Evolutionary conservation across 2,888 invertebrate genomes (phyloP).

Genomic region (Hydriomena furcata): DNA sequence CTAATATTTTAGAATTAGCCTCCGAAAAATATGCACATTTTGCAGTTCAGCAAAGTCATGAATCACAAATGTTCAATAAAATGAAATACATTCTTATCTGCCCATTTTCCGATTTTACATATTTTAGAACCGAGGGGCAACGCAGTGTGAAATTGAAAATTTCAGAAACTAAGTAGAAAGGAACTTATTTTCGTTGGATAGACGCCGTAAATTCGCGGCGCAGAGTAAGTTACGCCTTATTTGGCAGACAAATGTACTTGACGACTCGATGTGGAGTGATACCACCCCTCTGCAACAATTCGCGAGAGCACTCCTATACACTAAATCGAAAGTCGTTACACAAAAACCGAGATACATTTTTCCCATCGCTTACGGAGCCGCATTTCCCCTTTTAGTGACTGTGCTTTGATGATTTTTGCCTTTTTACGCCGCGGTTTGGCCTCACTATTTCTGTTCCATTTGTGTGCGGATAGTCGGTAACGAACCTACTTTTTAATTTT

Average conservation of each 20-base stretch:
- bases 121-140: slow-evolving; percentile 45
- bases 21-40: background rate
- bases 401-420: slow-evolving; percentile 61
- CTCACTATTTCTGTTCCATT: slow-evolving; percentile 30
- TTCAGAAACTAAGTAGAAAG: slow-evolving; percentile 54
- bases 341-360: slow-evolving; percentile 73
- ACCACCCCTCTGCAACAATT: slow-evolving; percentile 69
- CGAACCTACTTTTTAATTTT: slow-evolving; percentile 4
- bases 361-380: slow-evolving; percentile 60
- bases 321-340: slow-evolving; percentile 79
- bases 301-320: slow-evolving; percentile 69
- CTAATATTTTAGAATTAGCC: too few species aligned
- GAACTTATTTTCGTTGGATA: slow-evolving; percentile 58
- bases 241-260: slow-evolving; percentile 70
- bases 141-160: slow-evolving; percentile 69
- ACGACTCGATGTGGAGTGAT: slow-evolving; percentile 68
- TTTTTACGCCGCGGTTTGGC: slow-evolving; percentile 50
- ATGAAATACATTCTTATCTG: slow-evolving; percentile 35
- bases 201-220: slow-evolving; percentile 59
- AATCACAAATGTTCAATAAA: slow-evolving; percentile 29
- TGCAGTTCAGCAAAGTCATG: slow-evolving; percentile 12
- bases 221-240: slow-evolving; percentile 74
- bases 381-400: slow-evolving; percentile 57
- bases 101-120: slow-evolving; percentile 39
- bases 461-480: slow-evolving; percentile 1